A percentile compares a stretch with the other conserved stretches of the same genome.
These are phyloP conservation scores for Noctuana brunneofusca DNA, from an alignment of 2,888 invertebrate genomes.

Conservation along the genomic window DNA sequence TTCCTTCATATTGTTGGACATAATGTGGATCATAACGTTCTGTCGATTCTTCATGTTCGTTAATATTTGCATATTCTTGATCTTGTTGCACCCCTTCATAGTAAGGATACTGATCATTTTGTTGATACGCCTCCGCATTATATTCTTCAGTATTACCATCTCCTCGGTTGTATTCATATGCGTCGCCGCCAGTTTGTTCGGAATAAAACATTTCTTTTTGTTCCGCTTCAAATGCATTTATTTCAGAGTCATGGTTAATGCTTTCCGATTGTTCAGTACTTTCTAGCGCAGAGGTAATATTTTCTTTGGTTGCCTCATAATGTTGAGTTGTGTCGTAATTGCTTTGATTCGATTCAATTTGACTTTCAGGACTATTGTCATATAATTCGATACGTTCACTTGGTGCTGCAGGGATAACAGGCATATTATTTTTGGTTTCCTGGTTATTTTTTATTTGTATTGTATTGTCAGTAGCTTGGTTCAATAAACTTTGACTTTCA, in stretches of 20 bases:
- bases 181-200: conserved; percentile 48
- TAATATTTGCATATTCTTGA: conserved; percentile 51
- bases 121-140: conserved; percentile 40
- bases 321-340: conserved; percentile 2
- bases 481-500: neutral
- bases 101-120: conserved; percentile 54
- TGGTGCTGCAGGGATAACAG: neutral
- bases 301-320: conserved; percentile 3
- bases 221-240: conserved; percentile 59
- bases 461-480: neutral
- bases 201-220: conserved; percentile 62
- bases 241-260: conserved; percentile 42
- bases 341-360: neutral
- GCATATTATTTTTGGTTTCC: neutral
- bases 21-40: conserved; percentile 63
- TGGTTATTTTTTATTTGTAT: neutral
- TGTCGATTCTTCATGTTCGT: conserved; percentile 59
- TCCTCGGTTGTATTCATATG: conserved; percentile 47
- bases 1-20: conserved; percentile 57
- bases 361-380: neutral
- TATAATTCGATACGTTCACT: neutral
- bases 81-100: conserved; percentile 56
- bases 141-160: conserved; percentile 35
- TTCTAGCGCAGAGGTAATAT: neutral
- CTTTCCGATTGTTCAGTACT: neutral